These are phyloP conservation scores for Seriola quinqueradiata DNA, from an alignment of 2,113 vertebrate species.

Conservation along the genomic window DNA sequence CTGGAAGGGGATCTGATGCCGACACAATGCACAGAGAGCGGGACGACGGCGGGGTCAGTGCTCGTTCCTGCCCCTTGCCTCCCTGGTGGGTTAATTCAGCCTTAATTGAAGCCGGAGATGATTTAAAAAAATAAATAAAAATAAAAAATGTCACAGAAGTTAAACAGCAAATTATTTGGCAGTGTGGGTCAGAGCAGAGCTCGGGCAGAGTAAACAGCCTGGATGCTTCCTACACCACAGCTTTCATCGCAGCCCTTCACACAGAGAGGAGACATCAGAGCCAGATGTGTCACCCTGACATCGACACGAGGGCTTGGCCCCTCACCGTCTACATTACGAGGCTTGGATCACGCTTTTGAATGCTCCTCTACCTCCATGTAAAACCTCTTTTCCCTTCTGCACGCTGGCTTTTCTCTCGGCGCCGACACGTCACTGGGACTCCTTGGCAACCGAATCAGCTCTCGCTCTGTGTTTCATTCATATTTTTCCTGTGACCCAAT, in stretches of 20 bases:
- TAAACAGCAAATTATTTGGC: conserved; percentile 1
- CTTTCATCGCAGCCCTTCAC: conserved; percentile 22
- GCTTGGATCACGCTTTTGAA: conserved; percentile 38
- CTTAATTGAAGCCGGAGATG: background rate
- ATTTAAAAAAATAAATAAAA: background rate
- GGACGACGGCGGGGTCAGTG: background rate
- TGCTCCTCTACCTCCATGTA: conserved; percentile 29
- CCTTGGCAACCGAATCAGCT: conserved; percentile 69
- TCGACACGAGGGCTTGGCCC: conserved; percentile 13
- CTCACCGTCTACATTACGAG: conserved; percentile 16
- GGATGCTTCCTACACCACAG: background rate
- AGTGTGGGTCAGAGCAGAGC: conserved; percentile 1
- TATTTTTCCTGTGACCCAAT: conserved; percentile 76
- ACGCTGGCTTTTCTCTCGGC: conserved; percentile 40
- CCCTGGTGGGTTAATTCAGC: background rate
- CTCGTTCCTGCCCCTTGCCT: background rate
- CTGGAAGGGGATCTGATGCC: background rate
- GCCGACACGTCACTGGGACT: conserved; percentile 58
- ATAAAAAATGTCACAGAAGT: background rate
- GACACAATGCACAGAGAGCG: background rate
- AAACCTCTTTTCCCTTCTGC: conserved; percentile 36
- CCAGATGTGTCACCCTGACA: conserved; percentile 46
- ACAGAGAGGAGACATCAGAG: conserved; percentile 18
- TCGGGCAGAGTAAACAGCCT: conserved; percentile 7
- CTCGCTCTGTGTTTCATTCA: conserved; percentile 75